Conservation (phyloP, 2,113 vertebrate species). For the Procavia capensis region DNA sequence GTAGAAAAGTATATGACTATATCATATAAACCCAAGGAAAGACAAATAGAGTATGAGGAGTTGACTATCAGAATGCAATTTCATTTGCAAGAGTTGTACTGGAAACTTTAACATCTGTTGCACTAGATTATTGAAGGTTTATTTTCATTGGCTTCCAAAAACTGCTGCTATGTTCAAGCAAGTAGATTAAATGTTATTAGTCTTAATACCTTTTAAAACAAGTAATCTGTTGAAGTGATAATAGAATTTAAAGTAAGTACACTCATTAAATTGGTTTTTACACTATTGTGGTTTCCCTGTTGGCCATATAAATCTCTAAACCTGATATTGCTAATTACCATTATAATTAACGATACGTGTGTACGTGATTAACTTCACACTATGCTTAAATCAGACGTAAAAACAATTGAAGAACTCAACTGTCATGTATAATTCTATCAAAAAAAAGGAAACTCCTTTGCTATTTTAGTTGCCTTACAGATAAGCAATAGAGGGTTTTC, state of each 20-base stretch:
- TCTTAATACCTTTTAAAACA: constrained; percentile 85
- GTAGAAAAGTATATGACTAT: constrained; percentile 55
- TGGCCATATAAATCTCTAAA: constrained; percentile 79
- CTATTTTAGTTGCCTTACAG: constrained; percentile 71
- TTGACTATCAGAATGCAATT: constrained; percentile 66
- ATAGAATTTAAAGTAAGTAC: constrained; percentile 85
- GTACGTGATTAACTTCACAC: constrained; percentile 76
- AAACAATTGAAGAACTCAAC: constrained; percentile 70
- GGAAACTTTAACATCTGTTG: constrained; percentile 79
- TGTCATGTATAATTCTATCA: constrained; percentile 52
- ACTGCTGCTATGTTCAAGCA: constrained; percentile 79
- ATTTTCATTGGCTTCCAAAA: constrained; percentile 79
- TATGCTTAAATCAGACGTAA: constrained; percentile 76
- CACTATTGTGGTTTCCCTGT: constrained; percentile 78
- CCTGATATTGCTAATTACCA: constrained; percentile 79
- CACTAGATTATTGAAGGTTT: constrained; percentile 79
- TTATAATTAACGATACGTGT: constrained; percentile 69
- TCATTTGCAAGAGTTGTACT: constrained; percentile 70
- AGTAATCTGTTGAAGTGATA: constrained; percentile 84
- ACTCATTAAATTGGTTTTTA: constrained; percentile 83
- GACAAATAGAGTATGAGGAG: neutral
- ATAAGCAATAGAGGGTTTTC: constrained; percentile 56
- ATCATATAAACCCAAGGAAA: constrained; percentile 56
- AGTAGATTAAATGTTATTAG: constrained; percentile 86
- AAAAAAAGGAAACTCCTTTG: constrained; percentile 62